A percentile compares a stretch with the other conserved stretches of the same genome.
Conservation (phyloP, 2,113 vertebrate species). For the Ophiodon elongatus region DNA sequence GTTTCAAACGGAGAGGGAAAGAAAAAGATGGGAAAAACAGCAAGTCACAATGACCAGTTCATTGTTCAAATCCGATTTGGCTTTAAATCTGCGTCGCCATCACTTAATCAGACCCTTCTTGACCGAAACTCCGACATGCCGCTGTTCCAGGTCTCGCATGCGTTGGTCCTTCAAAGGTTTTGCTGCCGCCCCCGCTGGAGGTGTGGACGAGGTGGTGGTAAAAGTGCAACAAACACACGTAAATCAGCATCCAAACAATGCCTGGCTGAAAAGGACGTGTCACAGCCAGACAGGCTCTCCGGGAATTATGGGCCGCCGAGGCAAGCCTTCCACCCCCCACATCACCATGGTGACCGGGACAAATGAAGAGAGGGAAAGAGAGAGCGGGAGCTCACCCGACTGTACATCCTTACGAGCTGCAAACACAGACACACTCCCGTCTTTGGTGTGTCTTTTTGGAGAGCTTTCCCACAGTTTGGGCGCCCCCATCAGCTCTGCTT, state of each 20-base stretch:
- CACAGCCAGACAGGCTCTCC: conserved; percentile 76
- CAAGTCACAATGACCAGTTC: conserved; percentile 1
- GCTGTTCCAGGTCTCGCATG: neutral
- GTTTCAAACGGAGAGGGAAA: conserved; percentile 42
- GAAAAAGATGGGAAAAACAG: conserved; percentile 11
- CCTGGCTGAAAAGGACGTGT: conserved; percentile 80
- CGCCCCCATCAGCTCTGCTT: conserved; percentile 3
- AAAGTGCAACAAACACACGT: conserved; percentile 71
- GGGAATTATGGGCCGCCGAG: conserved; percentile 77
- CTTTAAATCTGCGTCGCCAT: neutral
- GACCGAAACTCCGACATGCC: neutral
- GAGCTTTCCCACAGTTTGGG: conserved; percentile 64
- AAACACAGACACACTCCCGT: conserved; percentile 59
- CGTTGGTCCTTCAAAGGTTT: conserved; percentile 24
- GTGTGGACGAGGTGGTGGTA: conserved; percentile 50
- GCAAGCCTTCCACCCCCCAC: conserved; percentile 62
- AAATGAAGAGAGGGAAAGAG: conserved; percentile 59
- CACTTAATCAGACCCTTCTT: neutral
- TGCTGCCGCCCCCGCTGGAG: neutral
- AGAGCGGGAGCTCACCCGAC: conserved; percentile 55
- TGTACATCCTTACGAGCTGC: conserved; percentile 54
- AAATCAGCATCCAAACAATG: conserved; percentile 79
- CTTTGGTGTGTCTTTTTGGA: conserved; percentile 37
- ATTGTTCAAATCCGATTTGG: neutral
- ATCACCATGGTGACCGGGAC: conserved; percentile 78